Conservation (phyloP, 2,888 invertebrate species). For the Phania funesta region DNA sequence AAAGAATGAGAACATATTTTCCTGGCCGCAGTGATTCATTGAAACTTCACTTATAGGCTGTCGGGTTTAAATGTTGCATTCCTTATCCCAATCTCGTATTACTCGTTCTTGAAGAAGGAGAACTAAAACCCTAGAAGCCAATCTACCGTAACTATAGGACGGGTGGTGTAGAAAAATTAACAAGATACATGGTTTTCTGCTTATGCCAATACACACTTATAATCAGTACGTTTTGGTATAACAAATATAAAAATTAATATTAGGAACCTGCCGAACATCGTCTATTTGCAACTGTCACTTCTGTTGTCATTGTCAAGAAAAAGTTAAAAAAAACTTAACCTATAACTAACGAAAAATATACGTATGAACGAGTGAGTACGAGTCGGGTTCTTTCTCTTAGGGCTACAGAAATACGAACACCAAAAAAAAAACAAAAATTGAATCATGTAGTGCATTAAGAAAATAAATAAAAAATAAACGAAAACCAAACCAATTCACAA, state of each 20-base stretch:
- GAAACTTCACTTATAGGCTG: too few species aligned
- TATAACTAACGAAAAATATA: background rate
- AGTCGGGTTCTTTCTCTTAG: background rate
- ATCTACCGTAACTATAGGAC: too few species aligned
- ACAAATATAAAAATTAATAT: background rate
- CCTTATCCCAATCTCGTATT: too few species aligned
- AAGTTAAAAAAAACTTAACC: background rate
- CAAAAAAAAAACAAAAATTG: background rate
- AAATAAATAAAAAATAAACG: background rate
- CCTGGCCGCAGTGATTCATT: too few species aligned
- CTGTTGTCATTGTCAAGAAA: constrained; percentile 11
- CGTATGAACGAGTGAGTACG: background rate
- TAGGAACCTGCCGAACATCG: background rate
- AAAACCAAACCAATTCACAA: constrained; percentile 44
- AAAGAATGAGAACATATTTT: too few species aligned
- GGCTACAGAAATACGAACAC: constrained; percentile 1
- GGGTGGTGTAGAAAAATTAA: too few species aligned
- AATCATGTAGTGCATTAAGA: constrained; percentile 1
- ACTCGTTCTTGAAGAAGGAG: too few species aligned
- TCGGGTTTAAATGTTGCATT: too few species aligned
- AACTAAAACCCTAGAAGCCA: too few species aligned
- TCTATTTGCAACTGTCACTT: constrained; percentile 40
- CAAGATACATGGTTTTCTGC: too few species aligned
- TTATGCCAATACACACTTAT: background rate
- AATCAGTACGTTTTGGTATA: background rate